Evolutionary conservation across 2,797 vertebrate genomes (phyloP).

Genomic region (Rhinoraja longicauda): DNA sequence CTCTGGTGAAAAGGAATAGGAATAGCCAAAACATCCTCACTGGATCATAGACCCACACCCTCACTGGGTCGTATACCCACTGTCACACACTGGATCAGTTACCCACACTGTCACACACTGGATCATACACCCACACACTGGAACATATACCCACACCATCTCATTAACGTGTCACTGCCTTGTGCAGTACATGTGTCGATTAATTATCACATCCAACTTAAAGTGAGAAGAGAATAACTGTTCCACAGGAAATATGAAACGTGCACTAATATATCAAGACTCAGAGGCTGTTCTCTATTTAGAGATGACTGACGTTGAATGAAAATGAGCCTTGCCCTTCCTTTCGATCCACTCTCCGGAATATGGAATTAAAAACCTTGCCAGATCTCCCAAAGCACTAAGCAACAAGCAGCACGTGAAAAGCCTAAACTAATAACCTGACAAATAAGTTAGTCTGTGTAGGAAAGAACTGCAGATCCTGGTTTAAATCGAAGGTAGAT

Average conservation of each 20-base stretch:
- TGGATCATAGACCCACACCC: neutral
- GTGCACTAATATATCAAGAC: neutral
- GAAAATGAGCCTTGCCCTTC: neutral
- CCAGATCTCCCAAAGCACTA: neutral
- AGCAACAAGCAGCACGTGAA: neutral
- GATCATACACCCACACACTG: neutral
- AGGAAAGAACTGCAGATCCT: no score
- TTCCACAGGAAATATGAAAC: neutral
- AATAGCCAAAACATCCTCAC: no score
- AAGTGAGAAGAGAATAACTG: neutral
- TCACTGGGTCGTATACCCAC: neutral
- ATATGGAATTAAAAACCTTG: neutral
- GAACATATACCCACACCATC: no score
- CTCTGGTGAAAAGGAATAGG: no score
- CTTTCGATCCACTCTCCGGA: neutral
- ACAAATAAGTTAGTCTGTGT: neutral
- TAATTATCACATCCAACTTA: neutral
- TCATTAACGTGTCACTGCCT: neutral
- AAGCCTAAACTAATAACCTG: conserved; percentile 3
- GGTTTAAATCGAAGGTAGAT: no score
- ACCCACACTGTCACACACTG: neutral
- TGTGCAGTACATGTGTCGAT: neutral
- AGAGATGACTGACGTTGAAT: neutral
- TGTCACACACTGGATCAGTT: neutral
- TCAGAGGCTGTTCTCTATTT: neutral